Conservation (phyloP, 1,140 invertebrate genomes). For the Thaumetopoea pityocampa region DNA sequence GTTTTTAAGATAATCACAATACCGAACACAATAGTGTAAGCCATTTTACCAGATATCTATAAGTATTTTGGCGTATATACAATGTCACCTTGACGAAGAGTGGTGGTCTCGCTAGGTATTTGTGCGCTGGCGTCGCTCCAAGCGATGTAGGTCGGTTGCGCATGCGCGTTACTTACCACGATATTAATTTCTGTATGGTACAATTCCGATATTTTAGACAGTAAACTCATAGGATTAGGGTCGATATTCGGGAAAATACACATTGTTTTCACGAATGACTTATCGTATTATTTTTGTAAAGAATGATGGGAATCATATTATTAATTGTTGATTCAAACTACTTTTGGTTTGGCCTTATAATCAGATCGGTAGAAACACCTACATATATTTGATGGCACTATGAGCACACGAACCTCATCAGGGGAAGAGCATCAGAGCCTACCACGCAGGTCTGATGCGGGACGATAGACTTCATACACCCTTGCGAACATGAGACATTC, state of each 20-base stretch:
- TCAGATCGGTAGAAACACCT: too few relatives aligned
- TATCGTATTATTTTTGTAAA: neutral
- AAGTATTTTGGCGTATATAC: constrained; percentile 23
- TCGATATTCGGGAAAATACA: constrained; percentile 3
- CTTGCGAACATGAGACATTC: too few relatives aligned
- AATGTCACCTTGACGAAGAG: constrained; percentile 48
- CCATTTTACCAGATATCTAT: constrained; percentile 6
- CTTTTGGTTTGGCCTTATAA: too few relatives aligned
- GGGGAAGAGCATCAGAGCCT: too few relatives aligned
- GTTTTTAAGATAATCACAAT: neutral
- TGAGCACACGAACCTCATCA: too few relatives aligned
- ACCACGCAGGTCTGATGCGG: too few relatives aligned
- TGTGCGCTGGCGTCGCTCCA: constrained; percentile 44
- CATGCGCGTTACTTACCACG: constrained; percentile 16
- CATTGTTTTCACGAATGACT: constrained; percentile 7
- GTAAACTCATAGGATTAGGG: constrained; percentile 14
- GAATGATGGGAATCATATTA: constrained; percentile 13
- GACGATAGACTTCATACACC: too few relatives aligned
- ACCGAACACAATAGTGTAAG: constrained; percentile 7
- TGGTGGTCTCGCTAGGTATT: constrained; percentile 35
- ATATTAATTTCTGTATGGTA: constrained; percentile 19
- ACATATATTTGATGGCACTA: too few relatives aligned
- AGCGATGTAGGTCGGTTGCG: constrained; percentile 42
- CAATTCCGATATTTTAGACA: constrained; percentile 22
- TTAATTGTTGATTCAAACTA: too few relatives aligned